Evolutionary conservation across 2,888 invertebrate genomes (phyloP), one percentile per base, ranked within the genome.

Genomic region (Drosophila emarginata): DNA sequence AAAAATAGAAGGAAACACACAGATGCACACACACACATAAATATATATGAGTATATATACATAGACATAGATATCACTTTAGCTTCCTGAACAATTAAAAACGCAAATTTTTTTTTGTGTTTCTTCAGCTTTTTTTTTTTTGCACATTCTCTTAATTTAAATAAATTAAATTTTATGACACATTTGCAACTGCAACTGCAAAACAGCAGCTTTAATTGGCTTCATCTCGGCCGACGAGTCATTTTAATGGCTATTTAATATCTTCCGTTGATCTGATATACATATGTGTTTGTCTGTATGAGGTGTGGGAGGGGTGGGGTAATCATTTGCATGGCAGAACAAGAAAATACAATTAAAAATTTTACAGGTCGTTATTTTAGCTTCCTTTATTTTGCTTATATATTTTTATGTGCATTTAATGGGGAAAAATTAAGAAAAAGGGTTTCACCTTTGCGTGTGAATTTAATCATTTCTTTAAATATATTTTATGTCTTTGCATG

Each of bases 141-240:
- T n/a, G n/a, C n/a, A n/a, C n/a, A n/a, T n/a, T n/a, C n/a, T 70
- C 81, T 86, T 79, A 87, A 88, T 88, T 87, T 85, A 88, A 85
- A 88, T 85, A 86, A 89, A 88, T 88, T 89, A 85, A 80, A 81
- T 89, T 83, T 89, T 82, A 89, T 82, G 89, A 79, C 82, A 84
- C 89, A 82, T 80, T 54, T 54, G 53, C 18, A 18, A 54, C 32
- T 61, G 77, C 80, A 78, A 71, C 80, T 83, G 74, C 80, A 77
- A 62, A 73, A 72, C 75, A 74, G 77, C 70, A 74, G 74, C 21
- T 79, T 90, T 90, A 90, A 90, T 90, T 90, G 81, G 82, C 79
- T 89, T 90, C 77, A 90, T 90, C 71, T 90, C 70, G 68, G 78
- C 89, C 89, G 89, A 80, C 85, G 70, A 54, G 60, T 45, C 59